phyloP scores from a whole-genome alignment of 2,113 vertebrate species.

The Cisticola juncidis region DNA sequence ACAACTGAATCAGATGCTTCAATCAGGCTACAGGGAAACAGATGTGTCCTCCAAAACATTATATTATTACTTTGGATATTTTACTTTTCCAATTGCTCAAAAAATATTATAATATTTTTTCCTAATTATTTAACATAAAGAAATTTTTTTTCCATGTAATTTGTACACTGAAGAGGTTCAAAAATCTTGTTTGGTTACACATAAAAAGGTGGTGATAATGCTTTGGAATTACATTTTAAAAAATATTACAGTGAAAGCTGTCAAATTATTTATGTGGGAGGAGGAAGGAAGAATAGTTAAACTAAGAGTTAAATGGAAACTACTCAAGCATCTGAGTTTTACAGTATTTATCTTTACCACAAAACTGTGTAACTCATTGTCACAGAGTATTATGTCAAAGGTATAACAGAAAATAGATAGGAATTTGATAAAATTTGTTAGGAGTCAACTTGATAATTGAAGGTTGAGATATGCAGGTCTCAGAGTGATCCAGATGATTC shows the following conservation, averaged over 20 bases:
- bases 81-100: not conserved
- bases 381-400: not conserved
- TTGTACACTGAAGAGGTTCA: not conserved
- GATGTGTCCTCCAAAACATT: conserved; percentile 1
- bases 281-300: not conserved
- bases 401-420: not conserved
- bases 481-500: not conserved
- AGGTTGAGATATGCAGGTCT: not conserved
- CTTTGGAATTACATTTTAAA: not conserved
- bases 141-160: conserved; percentile 1
- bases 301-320: not conserved
- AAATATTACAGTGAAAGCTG: not conserved
- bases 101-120: conserved; percentile 16
- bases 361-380: not conserved
- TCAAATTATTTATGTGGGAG: not conserved
- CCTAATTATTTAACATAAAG: not conserved
- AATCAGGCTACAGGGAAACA: conserved; percentile 44
- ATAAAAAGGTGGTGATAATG: conserved; percentile 14
- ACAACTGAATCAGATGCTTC: conserved; percentile 27
- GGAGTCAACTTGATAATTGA: not conserved
- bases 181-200: not conserved
- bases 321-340: not conserved
- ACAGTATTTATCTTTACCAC: not conserved
- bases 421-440: not conserved
- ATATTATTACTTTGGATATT: conserved; percentile 39